Conservation (phyloP, 2,888 invertebrate genomes). For the Ypsolopha scabrella region DNA sequence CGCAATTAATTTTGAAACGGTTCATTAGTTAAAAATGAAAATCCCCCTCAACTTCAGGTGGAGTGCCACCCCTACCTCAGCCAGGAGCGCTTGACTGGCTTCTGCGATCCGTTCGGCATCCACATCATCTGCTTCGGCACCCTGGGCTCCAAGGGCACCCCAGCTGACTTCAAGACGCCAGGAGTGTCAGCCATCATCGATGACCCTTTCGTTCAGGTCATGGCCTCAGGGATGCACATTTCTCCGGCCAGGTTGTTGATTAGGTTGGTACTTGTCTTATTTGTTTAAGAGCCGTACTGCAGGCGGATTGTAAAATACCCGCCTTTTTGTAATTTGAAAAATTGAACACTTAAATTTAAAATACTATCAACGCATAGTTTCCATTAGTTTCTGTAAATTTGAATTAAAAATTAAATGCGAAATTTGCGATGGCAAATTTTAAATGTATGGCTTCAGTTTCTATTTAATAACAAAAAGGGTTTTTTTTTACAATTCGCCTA, state of each 20-base stretch:
- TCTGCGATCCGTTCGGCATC: constrained; percentile 74
- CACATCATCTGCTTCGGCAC: constrained; percentile 83
- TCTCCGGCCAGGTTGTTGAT: constrained; percentile 42
- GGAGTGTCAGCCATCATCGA: constrained; percentile 74
- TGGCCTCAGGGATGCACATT: constrained; percentile 39
- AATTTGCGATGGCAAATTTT: too few species aligned
- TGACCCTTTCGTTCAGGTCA: constrained; percentile 72
- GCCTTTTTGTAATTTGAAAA: neutral
- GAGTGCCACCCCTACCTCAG: constrained; percentile 85
- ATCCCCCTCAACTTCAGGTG: constrained; percentile 64
- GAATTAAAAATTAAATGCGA: too few species aligned
- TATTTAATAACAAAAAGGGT: too few species aligned
- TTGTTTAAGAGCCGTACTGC: too few species aligned
- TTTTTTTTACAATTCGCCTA: too few species aligned
- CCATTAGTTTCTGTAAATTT: neutral
- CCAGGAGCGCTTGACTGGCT: constrained; percentile 75
- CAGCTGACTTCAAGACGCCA: constrained; percentile 72
- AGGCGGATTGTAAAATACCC: too few species aligned
- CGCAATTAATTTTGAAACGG: too few species aligned
- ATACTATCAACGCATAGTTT: neutral
- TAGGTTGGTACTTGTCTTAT: constrained; percentile 24
- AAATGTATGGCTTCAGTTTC: too few species aligned
- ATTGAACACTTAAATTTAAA: neutral
- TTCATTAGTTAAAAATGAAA: too few species aligned
- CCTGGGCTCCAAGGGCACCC: constrained; percentile 82